Evolutionary conservation across 2,888 invertebrate genomes (phyloP), one percentile per base, ranked within the genome.

Genomic region (Lithophane socia): DNA sequence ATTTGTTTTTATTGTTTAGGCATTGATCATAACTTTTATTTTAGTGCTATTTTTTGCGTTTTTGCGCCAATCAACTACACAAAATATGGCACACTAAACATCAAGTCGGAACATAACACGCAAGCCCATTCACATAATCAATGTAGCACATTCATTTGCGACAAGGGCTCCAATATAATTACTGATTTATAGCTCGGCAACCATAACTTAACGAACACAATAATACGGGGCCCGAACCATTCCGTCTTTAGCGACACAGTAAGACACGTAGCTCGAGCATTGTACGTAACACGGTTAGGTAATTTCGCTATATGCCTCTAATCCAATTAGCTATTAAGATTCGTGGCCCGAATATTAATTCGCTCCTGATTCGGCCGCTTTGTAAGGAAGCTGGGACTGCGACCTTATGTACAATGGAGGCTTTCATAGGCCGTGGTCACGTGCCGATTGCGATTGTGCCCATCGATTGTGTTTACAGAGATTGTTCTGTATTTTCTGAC

Each of bases 241-340:
- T 87, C 67, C 87, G 85, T 88, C 88, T 86, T 82, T 75, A 61
- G 89, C 89, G 90, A 89, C 90, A 88, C 85, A 89, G 88, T 86
- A 90, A 87, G 90, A 93, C 95, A 95, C 95, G 95, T 94, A 93
- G 91, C 90, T 91, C 91, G 90, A 92, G 91, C 92, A 94, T 95
- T 94, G 94, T 95, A 92, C 93, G 95, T 95, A 95, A 95, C 95
- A 92, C 90, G 92, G 94, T 96, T 96, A 94, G 94, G 95, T 96
- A 94, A 96, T 96, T 96, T 96, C 92, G 93, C 94, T 95, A 96
- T 96, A 96, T 95, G 95, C 93, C 93, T 95, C 93, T 96, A 96
- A 96, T 96, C 96, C 96, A 96, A 96, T 96, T 96, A 96, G 96
- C 96, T 96, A 96, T 96, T 96, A 96, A 95, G 96, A 95, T 95